Evolutionary conservation across 2,888 invertebrate genomes (phyloP).

Genomic region (Andrena chrysosceles): DNA sequence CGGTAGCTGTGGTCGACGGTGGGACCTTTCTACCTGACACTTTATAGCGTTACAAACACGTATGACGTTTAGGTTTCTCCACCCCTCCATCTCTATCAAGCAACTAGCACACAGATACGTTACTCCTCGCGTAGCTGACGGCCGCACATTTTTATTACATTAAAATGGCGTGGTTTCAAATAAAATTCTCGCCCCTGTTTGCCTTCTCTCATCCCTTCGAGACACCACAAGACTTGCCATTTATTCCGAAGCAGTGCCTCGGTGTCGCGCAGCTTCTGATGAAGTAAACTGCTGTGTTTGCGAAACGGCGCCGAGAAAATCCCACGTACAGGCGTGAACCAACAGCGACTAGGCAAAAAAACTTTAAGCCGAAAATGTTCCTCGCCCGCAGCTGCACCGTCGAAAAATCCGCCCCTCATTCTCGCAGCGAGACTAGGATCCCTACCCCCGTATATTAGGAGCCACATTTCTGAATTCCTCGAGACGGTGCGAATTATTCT

Average conservation of each 20-base stretch:
- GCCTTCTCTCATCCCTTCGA: slow-evolving; percentile 1
- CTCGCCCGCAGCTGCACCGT: slow-evolving; percentile 2
- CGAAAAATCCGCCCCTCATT: neutral
- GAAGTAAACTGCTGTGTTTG: slow-evolving; percentile 48
- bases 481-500: no score
- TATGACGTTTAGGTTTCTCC: no score
- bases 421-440: no score
- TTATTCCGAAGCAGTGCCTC: slow-evolving; percentile 25
- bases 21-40: no score
- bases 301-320: slow-evolving; percentile 28
- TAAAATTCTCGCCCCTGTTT: slow-evolving; percentile 14
- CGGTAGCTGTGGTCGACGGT: no score
- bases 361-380: slow-evolving; percentile 15
- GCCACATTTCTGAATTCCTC: no score
- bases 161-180: neutral
- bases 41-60: no score
- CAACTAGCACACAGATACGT: no score
- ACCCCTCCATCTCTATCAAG: no score
- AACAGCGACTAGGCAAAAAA: slow-evolving; percentile 21
- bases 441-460: no score
- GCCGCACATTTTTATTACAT: neutral
- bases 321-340: slow-evolving; percentile 9
- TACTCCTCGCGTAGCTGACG: no score
- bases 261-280: slow-evolving; percentile 35
- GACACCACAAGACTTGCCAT: neutral